Evolutionary conservation across 2,797 vertebrate species (phyloP).

Genomic region (Phataginus tetradactyla): DNA sequence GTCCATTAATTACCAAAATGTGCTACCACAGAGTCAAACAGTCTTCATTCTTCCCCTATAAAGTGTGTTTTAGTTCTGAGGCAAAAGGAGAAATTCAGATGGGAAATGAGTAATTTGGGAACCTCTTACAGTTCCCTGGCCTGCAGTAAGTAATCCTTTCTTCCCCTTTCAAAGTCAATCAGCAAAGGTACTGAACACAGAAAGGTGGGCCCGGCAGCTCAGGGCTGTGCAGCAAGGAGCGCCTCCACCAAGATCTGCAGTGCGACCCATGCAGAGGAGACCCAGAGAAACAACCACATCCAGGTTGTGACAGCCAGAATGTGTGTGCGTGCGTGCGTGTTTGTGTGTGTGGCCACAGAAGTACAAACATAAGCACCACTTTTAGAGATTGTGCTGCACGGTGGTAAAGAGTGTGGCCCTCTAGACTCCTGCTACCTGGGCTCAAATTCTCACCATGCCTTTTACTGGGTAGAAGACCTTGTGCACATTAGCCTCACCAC

Average conservation of each 20-base stretch:
- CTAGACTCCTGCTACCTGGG: not conserved
- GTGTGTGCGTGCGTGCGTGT: not conserved
- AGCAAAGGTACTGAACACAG: not conserved
- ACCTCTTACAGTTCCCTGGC: slow-evolving; percentile 27
- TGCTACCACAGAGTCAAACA: not conserved
- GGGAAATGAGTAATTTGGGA: slow-evolving; percentile 56
- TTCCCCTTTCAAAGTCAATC: slow-evolving; percentile 56
- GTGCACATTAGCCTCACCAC: not conserved
- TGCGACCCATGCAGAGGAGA: not conserved
- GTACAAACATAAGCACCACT: not conserved
- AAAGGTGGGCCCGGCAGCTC: not conserved
- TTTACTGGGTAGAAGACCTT: not conserved
- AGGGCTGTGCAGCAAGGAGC: fast-evolving
- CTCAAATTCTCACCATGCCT: not conserved
- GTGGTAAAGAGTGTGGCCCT: not conserved
- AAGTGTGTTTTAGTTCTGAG: slow-evolving; percentile 26
- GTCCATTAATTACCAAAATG: slow-evolving; percentile 6
- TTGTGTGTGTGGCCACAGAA: not conserved
- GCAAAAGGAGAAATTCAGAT: slow-evolving; percentile 44
- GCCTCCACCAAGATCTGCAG: not conserved
- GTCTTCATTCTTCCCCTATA: not conserved
- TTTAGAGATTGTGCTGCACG: not conserved
- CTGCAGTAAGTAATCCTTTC: slow-evolving; percentile 13
- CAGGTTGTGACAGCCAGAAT: not conserved
- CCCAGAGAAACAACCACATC: not conserved